Percentiles rank a stretch among this genome's conserved stretches.
Conservation (phyloP, 1,140 invertebrate species). For the Lepidostoma basale region DNA sequence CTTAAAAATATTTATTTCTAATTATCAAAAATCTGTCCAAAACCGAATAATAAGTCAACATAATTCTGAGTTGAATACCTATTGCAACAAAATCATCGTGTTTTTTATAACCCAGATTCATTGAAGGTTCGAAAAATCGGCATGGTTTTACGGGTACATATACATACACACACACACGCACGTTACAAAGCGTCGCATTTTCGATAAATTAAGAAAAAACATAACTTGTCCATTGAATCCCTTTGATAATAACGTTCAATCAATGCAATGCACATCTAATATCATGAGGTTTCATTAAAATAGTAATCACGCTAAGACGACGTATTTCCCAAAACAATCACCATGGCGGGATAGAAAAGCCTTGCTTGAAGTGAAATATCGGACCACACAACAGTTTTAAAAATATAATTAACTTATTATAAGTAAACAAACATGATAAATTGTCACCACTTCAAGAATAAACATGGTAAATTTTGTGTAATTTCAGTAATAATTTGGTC, state of each 20-base stretch:
- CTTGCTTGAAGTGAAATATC: background rate
- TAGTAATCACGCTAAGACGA: background rate
- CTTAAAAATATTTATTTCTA: too few species aligned
- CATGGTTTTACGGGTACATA: background rate
- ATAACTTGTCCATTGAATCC: background rate
- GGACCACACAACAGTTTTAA: background rate
- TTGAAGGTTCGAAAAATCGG: background rate
- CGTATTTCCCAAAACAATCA: background rate
- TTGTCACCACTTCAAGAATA: background rate
- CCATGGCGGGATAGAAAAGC: background rate
- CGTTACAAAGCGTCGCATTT: background rate
- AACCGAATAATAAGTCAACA: too few species aligned
- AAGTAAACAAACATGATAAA: too few species aligned
- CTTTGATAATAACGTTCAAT: too few species aligned
- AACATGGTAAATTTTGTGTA: background rate
- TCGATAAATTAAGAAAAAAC: background rate
- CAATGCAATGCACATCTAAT: background rate
- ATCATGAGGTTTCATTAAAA: background rate
- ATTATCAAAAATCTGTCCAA: too few species aligned
- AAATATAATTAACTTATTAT: background rate
- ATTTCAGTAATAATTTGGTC: slow-evolving; percentile 7
- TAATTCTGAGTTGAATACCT: too few species aligned
- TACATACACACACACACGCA: background rate
- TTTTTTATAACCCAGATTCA: background rate
- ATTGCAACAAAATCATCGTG: background rate